These are phyloP conservation scores for Stratiomys singularior DNA, from an alignment of 2,888 invertebrate genomes.

Conservation along the genomic window DNA sequence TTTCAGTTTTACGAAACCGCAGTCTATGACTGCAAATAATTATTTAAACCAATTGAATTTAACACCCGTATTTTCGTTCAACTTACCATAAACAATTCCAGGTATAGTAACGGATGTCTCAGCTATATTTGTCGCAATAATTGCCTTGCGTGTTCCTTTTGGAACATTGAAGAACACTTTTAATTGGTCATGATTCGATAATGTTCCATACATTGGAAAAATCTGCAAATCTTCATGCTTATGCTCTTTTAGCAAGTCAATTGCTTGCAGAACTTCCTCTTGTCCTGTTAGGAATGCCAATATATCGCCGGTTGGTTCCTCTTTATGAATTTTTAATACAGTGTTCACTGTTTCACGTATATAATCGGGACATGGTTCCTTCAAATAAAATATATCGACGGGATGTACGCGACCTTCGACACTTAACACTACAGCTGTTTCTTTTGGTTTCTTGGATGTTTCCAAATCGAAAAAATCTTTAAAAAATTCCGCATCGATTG, in stretches of 20 bases:
- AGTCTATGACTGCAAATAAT: constrained; percentile 83
- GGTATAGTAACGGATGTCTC: constrained; percentile 97
- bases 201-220: constrained; percentile 92
- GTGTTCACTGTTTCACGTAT: constrained; percentile 88
- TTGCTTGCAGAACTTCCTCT: constrained; percentile 89
- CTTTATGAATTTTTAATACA: constrained; percentile 86
- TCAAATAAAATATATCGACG: constrained; percentile 84
- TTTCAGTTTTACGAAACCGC: constrained; percentile 94
- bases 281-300: constrained; percentile 92
- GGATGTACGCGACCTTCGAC: constrained; percentile 91
- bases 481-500: constrained; percentile 90
- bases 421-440: constrained; percentile 83
- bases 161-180: constrained; percentile 82
- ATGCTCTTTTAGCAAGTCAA: constrained; percentile 72
- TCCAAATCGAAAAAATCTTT: constrained; percentile 78
- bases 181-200: constrained; percentile 82
- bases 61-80: neutral
- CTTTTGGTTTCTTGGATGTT: constrained; percentile 67
- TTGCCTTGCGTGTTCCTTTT: constrained; percentile 83
- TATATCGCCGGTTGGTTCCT: constrained; percentile 85
- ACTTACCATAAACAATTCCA: constrained; percentile 86
- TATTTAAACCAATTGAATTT: neutral
- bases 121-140: constrained; percentile 95
- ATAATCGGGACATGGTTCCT: constrained; percentile 90
- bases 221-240: constrained; percentile 70